Conservation (phyloP, 2,888 invertebrate genomes). For the Cylloceria caligata region DNA sequence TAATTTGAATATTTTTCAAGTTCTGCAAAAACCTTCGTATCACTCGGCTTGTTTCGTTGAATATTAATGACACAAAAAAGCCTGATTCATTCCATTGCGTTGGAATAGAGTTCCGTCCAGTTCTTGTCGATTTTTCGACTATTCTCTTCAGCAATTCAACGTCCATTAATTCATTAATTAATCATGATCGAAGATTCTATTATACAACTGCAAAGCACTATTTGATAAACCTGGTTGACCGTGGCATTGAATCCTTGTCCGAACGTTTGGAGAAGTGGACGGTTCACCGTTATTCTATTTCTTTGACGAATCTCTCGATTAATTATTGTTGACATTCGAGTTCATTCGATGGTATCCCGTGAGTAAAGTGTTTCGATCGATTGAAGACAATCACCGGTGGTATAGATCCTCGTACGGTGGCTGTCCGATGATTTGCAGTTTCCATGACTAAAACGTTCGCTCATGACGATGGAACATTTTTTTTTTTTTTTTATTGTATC, state of each 20-base stretch:
- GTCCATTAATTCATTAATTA: constrained; percentile 23
- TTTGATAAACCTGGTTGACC: neutral
- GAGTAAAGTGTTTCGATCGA: constrained; percentile 43
- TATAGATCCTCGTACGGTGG: constrained; percentile 47
- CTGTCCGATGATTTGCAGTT: constrained; percentile 14
- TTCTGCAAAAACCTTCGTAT: constrained; percentile 1
- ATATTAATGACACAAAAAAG: neutral
- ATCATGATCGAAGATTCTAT: neutral
- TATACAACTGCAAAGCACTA: neutral
- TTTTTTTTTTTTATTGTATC: too few relatives aligned
- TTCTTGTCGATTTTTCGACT: constrained; percentile 55
- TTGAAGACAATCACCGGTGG: constrained; percentile 57
- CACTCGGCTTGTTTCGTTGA: constrained; percentile 17
- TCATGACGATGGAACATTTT: neutral
- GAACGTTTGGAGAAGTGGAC: neutral
- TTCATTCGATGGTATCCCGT: constrained; percentile 25
- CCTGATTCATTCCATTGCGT: constrained; percentile 37
- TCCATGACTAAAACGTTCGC: constrained; percentile 27
- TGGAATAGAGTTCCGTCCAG: constrained; percentile 67
- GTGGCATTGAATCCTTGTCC: too few relatives aligned
- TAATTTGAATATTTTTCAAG: neutral
- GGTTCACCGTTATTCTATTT: constrained; percentile 36
- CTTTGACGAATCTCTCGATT: constrained; percentile 23
- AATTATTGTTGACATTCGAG: constrained; percentile 22
- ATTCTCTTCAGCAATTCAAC: constrained; percentile 37